Percentiles rank a stretch among this genome's conserved stretches.
Conservation (phyloP, 1,140 invertebrate genomes). For the Holcopasites calliopsidis region DNA sequence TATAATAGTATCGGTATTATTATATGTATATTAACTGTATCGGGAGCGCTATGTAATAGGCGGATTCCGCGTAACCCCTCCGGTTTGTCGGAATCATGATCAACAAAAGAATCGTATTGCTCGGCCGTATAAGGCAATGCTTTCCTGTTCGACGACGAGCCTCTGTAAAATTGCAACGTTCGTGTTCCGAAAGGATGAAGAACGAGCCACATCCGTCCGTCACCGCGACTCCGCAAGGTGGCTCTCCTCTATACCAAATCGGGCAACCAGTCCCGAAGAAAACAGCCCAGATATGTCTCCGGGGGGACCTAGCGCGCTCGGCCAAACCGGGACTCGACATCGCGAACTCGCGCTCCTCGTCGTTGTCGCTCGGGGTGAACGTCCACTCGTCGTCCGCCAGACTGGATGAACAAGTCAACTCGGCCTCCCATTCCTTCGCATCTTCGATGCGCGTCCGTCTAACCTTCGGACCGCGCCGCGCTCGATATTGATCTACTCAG, state of each 20-base stretch:
- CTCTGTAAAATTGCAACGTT: slow-evolving; percentile 46
- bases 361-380: slow-evolving; percentile 67
- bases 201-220: slow-evolving; percentile 68
- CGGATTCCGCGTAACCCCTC: slow-evolving; percentile 8
- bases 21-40: slow-evolving; percentile 29
- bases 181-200: slow-evolving; percentile 50
- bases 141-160: slow-evolving; percentile 37
- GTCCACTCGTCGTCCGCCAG: slow-evolving; percentile 62
- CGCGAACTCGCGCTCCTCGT: slow-evolving; percentile 43
- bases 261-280: slow-evolving; percentile 67
- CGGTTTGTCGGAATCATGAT: not conserved
- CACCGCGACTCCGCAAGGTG: slow-evolving; percentile 48
- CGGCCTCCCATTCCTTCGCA: slow-evolving; percentile 59
- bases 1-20: too few relatives aligned
- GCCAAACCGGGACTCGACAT: slow-evolving; percentile 68
- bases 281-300: slow-evolving; percentile 75
- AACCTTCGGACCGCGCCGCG: not conserved
- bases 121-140: slow-evolving; percentile 48
- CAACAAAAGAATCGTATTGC: slow-evolving; percentile 40
- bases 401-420: slow-evolving; percentile 76
- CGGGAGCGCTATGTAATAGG: not conserved
- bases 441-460: not conserved
- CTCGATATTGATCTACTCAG: not conserved
- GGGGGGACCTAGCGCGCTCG: slow-evolving; percentile 62
- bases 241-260: slow-evolving; percentile 70